Evolutionary conservation across 2,113 vertebrate genomes (phyloP).

Genomic region (Ochotona curzoniae): DNA sequence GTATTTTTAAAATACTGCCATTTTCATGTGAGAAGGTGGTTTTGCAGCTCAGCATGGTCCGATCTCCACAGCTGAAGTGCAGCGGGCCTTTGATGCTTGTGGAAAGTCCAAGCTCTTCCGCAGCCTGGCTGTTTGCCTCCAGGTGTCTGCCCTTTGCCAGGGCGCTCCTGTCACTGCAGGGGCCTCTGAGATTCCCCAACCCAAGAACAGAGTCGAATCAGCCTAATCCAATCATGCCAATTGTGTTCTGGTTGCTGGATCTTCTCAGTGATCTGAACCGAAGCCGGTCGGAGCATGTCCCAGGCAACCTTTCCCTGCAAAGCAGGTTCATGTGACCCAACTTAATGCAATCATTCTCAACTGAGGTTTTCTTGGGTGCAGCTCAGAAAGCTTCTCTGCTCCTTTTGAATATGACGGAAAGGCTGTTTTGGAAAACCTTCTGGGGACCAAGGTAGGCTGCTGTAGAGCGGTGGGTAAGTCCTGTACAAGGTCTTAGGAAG

Average conservation of each 20-base stretch:
- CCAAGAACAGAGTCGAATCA: background rate
- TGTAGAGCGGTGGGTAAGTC: background rate
- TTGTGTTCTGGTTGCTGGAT: background rate
- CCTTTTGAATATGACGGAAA: background rate
- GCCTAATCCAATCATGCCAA: background rate
- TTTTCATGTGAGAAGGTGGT: background rate
- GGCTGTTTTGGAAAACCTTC: background rate
- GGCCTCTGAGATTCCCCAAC: background rate
- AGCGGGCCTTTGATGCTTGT: background rate
- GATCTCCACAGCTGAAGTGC: background rate
- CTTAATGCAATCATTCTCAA: background rate
- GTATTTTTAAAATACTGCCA: background rate
- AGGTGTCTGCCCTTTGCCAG: background rate
- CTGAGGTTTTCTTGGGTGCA: background rate
- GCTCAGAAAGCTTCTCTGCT: background rate
- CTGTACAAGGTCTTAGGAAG: background rate
- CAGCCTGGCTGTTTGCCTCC: background rate
- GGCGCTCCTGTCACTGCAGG: background rate
- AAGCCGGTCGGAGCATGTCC: background rate
- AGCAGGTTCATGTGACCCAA: background rate
- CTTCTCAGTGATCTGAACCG: constrained; percentile 27
- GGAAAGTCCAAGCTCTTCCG: background rate
- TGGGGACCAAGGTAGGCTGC: background rate
- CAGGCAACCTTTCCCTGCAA: background rate
- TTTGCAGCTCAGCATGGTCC: background rate